Evolutionary conservation across 2,797 vertebrate species (phyloP), one percentile per base, ranked within the genome.

Genomic region (Sphaeramia orbicularis): DNA sequence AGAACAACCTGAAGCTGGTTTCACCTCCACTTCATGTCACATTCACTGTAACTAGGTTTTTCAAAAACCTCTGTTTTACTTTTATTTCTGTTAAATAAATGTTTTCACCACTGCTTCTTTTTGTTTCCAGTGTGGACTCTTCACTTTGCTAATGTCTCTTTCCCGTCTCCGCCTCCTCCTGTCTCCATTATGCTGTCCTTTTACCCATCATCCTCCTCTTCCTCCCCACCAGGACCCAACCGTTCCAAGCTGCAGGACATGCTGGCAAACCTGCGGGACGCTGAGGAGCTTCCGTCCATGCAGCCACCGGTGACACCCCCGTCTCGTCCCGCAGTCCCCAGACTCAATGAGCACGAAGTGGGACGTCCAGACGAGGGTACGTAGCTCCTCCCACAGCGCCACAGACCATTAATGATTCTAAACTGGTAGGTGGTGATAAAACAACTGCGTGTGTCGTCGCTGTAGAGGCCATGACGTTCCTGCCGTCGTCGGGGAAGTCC

Each of bases 241-340:
- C 94, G 97, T 71, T 98, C 97, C 54, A 98, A 98, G 85, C 95
- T 99, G 14, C 97, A 99, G 94, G 97, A 99, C 88, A 99, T 99
- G 97, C 86, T 99, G 92, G 96, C 97, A 48, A 99, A 96, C 86
- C 95, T 99, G 85, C 94, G 96, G 80, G 97, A 99, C 40, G 94
- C 95, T 2, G 97, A 99, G 91, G 97, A 98, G 40, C 90, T 96
- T 36, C 93, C 96, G 53, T 93, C 96, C 49, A 85, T 97, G 80
- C 96, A 96, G 78, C 94, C 95, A 2, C 90, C 96, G 7, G 86
- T 95, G 77, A 80, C 94, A 5, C 94, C 96, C 1, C 92, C 96
- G 24, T 92, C 94, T 40, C 94, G 96, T 45, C 94, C 96, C 35
- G 92, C 87, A 66, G 93, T 93, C 1, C 94, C 96, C 65, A 85